Evolutionary conservation across 2,113 vertebrate genomes (phyloP).

Genomic region (Brachirus orientalis): DNA sequence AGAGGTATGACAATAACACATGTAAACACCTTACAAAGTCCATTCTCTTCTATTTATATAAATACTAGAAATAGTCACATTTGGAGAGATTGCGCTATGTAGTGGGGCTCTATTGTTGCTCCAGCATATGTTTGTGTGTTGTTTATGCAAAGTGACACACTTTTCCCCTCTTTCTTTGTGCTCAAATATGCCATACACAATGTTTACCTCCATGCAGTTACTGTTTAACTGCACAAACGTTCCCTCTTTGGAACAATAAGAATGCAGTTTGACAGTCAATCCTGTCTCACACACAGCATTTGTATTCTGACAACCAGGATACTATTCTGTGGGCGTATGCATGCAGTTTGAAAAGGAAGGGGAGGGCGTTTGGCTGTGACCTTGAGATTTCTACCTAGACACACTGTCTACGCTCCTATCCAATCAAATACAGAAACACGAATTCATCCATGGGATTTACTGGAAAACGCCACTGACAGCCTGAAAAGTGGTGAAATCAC

Average conservation of each 20-base stretch:
- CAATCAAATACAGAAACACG: constrained; percentile 37
- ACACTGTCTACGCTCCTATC: constrained; percentile 20
- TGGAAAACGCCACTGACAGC: constrained; percentile 57
- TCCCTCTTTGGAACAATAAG: constrained; percentile 51
- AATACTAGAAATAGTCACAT: not conserved
- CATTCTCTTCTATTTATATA: constrained; percentile 9
- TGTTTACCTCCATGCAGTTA: constrained; percentile 25
- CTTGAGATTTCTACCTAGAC: constrained; percentile 53
- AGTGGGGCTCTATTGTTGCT: not conserved
- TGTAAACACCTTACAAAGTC: constrained; percentile 22
- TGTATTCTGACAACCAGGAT: constrained; percentile 31
- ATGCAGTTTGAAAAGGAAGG: not conserved
- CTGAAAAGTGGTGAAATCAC: constrained; percentile 53
- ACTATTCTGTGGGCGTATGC: constrained; percentile 15
- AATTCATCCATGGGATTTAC: constrained; percentile 47
- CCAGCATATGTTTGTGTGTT: not conserved
- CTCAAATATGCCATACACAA: not conserved
- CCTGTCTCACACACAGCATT: constrained; percentile 51
- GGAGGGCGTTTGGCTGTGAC: constrained; percentile 27
- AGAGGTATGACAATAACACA: constrained; percentile 18
- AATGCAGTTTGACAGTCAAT: constrained; percentile 58
- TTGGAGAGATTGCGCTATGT: not conserved
- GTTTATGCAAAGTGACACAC: not conserved
- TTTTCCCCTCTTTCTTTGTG: not conserved
- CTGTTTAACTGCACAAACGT: constrained; percentile 54